Percentiles rank a stretch among this genome's conserved stretches.
Conservation (phyloP, 2,113 vertebrate species). For the Verasper variegatus region DNA sequence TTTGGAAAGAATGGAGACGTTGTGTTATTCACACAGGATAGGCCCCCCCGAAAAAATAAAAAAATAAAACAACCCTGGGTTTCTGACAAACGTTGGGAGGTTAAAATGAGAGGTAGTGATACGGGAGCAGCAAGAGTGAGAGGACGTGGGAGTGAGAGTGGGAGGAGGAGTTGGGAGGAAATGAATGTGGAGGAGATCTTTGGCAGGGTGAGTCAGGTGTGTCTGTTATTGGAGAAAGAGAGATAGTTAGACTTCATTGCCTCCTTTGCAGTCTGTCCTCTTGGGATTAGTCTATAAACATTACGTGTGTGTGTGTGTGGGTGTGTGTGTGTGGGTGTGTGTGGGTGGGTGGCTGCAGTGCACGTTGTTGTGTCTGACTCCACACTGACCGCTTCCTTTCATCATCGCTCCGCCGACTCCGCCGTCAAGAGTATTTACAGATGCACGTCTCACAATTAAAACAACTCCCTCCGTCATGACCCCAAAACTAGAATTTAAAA, state of each 20-base stretch:
- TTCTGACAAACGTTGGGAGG: slow-evolving; percentile 4
- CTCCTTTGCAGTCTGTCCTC: slow-evolving; percentile 52
- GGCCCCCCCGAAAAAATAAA: neutral
- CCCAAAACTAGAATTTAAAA: slow-evolving; percentile 77
- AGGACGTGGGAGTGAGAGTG: slow-evolving; percentile 26
- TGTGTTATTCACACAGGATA: slow-evolving; percentile 21
- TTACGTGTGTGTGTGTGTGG: neutral
- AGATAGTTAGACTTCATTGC: slow-evolving; percentile 67
- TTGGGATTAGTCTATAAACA: slow-evolving; percentile 57
- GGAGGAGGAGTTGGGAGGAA: slow-evolving; percentile 27
- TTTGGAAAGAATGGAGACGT: slow-evolving; percentile 28
- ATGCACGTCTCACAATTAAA: slow-evolving; percentile 70
- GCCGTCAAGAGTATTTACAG: slow-evolving; percentile 70
- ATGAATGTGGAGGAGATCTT: slow-evolving; percentile 33
- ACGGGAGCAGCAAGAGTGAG: neutral
- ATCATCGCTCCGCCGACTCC: slow-evolving; percentile 11
- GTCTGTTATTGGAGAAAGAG: slow-evolving; percentile 50
- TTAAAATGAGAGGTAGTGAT: neutral
- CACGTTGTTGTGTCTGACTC: neutral
- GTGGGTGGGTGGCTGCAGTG: neutral
- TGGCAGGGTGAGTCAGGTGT: slow-evolving; percentile 52
- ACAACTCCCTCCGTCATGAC: slow-evolving; percentile 65
- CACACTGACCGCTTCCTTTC: slow-evolving; percentile 31
- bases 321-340: slow-evolving; percentile 9
- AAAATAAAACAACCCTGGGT: neutral